Evolutionary conservation across 2,888 invertebrate genomes (phyloP).

Genomic region (Melipona beecheii): DNA sequence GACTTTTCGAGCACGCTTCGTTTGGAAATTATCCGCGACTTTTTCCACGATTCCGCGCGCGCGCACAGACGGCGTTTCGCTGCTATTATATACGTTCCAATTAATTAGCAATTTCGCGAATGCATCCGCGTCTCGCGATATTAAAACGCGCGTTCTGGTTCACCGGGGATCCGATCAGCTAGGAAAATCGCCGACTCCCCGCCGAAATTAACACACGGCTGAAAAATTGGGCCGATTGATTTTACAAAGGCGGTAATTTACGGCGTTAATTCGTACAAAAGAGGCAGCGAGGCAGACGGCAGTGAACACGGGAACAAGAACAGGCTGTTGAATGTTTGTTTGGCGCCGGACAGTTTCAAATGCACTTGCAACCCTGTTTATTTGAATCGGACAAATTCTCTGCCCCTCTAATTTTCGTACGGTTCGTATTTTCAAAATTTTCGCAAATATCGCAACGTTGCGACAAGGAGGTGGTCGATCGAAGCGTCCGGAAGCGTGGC

Average conservation of each 20-base stretch:
- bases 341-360: background rate
- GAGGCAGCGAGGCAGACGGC: slow-evolving; percentile 1
- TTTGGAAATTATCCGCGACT: background rate
- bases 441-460: background rate
- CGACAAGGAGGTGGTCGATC: too few relatives aligned
- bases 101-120: slow-evolving; percentile 20
- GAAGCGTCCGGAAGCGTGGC: background rate
- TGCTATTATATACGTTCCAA: background rate
- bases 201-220: background rate
- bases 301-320: background rate
- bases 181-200: slow-evolving; percentile 1
- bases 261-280: slow-evolving; percentile 9
- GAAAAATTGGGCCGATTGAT: slow-evolving; percentile 13
- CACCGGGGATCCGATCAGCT: slow-evolving; percentile 17
- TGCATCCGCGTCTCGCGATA: background rate
- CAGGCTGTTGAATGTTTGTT: background rate
- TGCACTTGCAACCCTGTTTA: background rate
- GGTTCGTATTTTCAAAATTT: background rate
- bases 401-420: background rate
- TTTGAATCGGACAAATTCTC: background rate
- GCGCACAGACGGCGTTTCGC: background rate
- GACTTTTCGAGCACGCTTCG: background rate
- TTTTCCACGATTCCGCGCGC: background rate
- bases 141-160: slow-evolving; percentile 14
- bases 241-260: slow-evolving; percentile 10